phyloP scores from a whole-genome alignment of 2,888 invertebrate species.

The Eulithis testata region DNA sequence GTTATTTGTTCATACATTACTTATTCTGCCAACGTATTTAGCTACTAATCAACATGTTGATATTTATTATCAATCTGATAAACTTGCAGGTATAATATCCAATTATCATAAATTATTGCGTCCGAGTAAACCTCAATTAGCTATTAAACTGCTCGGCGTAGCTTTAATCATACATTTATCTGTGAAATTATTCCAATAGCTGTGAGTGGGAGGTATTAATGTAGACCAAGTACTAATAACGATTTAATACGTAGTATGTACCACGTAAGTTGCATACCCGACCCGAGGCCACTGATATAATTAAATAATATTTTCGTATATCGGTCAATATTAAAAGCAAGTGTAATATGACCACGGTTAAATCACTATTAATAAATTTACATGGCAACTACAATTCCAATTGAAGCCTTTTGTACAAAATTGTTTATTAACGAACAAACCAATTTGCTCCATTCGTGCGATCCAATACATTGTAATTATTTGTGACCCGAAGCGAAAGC shows the following conservation, averaged over 20 bases:
- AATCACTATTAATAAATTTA: conserved; percentile 52
- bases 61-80: conserved; percentile 23
- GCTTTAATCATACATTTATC: conserved; percentile 25
- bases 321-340: conserved; percentile 44
- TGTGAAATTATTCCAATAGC: conserved; percentile 22
- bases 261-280: no score
- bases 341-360: conserved; percentile 45
- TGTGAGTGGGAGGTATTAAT: conserved; percentile 7
- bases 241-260: no score
- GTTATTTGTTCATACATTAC: not conserved
- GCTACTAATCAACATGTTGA: conserved; percentile 11
- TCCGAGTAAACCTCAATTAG: conserved; percentile 27
- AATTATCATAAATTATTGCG: conserved; percentile 28
- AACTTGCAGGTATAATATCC: conserved; percentile 20
- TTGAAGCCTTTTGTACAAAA: conserved; percentile 56
- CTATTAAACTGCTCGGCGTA: conserved; percentile 23
- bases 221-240: not conserved
- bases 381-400: conserved; percentile 53
- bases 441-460: conserved; percentile 34
- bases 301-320: conserved; percentile 9
- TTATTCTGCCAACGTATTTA: conserved; percentile 1
- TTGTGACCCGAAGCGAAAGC: conserved; percentile 22
- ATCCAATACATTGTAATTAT: conserved; percentile 33
- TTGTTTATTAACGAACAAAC: conserved; percentile 42
- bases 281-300: no score